A percentile compares a stretch with the other conserved stretches of the same genome.
Evolutionary conservation across 2,797 vertebrate species (phyloP).

Genomic region (Nyctalus aviator): DNA sequence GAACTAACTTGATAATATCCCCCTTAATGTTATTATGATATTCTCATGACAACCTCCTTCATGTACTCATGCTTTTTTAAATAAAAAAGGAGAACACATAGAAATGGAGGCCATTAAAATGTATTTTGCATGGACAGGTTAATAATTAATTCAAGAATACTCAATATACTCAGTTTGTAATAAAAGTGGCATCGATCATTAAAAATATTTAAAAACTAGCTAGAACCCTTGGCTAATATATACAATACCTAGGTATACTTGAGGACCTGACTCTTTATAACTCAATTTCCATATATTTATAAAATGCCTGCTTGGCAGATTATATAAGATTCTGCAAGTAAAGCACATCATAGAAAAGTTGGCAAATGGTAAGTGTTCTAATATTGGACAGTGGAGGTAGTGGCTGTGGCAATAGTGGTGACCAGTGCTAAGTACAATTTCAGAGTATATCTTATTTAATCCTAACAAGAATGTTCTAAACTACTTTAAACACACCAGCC

Average conservation of each 20-base stretch:
- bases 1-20: constrained; percentile 81
- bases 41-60: constrained; percentile 73
- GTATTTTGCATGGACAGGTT: not conserved
- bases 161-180: not conserved
- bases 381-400: not conserved
- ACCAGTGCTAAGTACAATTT: not conserved
- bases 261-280: not conserved
- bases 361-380: not conserved
- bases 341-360: not conserved
- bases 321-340: not conserved
- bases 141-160: constrained; percentile 15
- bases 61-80: constrained; percentile 44
- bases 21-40: constrained; percentile 72
- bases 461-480: not conserved
- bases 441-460: not conserved
- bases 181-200: not conserved
- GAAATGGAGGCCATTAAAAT: not conserved
- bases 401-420: not conserved
- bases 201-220: not conserved
- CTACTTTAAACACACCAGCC: not conserved
- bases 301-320: not conserved
- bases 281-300: not conserved
- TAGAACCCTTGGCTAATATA: not conserved
- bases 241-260: not conserved
- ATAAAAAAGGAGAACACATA: not conserved